Evolutionary conservation across 2,797 vertebrate genomes (phyloP), one percentile per base, ranked within the genome.

Genomic region (Siniperca undulata): DNA sequence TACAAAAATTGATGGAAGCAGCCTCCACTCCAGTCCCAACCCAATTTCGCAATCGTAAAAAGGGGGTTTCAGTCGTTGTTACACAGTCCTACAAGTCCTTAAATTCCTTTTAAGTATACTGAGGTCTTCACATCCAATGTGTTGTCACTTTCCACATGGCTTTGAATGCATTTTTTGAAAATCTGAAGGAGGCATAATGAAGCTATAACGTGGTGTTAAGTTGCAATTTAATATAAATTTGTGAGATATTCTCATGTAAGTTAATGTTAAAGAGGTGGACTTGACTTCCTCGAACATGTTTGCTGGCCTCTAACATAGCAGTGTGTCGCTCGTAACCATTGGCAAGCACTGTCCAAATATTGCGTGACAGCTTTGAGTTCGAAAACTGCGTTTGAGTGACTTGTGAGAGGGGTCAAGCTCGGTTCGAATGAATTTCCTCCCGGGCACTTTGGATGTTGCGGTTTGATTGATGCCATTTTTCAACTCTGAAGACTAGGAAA

Each of bases 401-500:
- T 59, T 7, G 78, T n/a, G 60, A 80, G 73, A 24, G 62, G 36
- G 81, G 76, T 84, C 70, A 58, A 62, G 83, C 56, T 44, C 36
- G 22, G 69, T 61, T 80, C 74, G 11, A 79, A 71, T 74, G 77
- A 44, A 83, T 88, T 82, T 83, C 79, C 85, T 78, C 53, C 38
- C 30, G 10, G 80, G 58, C 40, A n/a, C 27, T 83, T 81, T 72
- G 77, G 80, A 83, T 52, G 82, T 22, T 46, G 69, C 53, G 0
- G 17, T 83, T 85, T 93, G 82, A 93, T 87, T 87, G 92, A 91
- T 89, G 78, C 59, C 52, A 2, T 89, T 90, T 91, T 85, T 88
- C 80, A 85, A 64, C 73, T 83, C 62, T 24, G 82, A 85, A 71
- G 74, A 84, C 38, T 78, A 78, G 72, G 70, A 89, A 88, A 93